A percentile compares a stretch with the other conserved stretches of the same genome.
Conservation (phyloP, 2,797 vertebrate genomes). For the Hypotaenidia okinawae region DNA sequence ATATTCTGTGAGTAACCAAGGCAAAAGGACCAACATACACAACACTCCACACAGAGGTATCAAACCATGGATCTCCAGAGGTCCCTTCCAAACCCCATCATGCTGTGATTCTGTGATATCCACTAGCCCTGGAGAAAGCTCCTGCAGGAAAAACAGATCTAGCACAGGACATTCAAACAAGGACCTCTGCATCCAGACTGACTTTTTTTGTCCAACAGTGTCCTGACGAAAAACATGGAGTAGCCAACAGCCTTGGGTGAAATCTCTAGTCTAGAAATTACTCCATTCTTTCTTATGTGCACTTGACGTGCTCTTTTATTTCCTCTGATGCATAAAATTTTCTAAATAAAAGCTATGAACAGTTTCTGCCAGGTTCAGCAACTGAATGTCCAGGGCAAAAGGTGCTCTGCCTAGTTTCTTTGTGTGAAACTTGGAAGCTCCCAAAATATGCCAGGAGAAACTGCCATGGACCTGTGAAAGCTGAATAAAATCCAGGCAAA, state of each 20-base stretch:
- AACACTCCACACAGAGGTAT: not conserved
- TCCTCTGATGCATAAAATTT: not conserved
- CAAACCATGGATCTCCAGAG: too few species aligned
- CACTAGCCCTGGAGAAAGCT: not conserved
- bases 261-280: not conserved
- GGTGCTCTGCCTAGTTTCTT: not conserved
- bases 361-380: not conserved
- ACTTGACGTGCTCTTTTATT: conserved; percentile 13
- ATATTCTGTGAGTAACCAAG: not conserved
- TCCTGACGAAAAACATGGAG: not conserved
- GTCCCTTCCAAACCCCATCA: too few species aligned
- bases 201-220: not conserved
- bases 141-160: not conserved
- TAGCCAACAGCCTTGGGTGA: not conserved
- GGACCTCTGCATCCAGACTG: not conserved
- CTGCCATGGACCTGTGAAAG: not conserved
- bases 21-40: not conserved
- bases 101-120: not conserved
- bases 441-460: not conserved
- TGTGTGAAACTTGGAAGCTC: not conserved
- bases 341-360: not conserved
- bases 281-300: not conserved
- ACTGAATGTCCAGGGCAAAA: not conserved
- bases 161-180: not conserved
- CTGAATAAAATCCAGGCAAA: not conserved